Evolutionary conservation across 2,888 invertebrate species (phyloP), one percentile per base, ranked within the genome.

Genomic region (Chloromyia formosa): DNA sequence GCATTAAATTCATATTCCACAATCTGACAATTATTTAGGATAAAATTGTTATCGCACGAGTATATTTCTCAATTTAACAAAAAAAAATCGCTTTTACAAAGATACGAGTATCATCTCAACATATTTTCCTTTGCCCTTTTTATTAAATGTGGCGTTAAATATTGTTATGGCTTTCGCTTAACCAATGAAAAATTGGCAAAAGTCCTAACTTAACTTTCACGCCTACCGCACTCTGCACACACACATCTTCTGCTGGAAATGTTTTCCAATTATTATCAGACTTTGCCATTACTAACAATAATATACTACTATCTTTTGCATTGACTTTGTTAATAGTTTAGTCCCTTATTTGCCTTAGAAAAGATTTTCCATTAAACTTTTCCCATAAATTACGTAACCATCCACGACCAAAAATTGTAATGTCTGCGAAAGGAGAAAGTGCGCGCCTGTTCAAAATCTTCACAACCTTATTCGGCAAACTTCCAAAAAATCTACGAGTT

Each of bases 301-400:
- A 49, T 49, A 49, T 49, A 49, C 49, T 49, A 49, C 12, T 3
- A 49, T 49, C 49, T 49, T 49, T 27, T 27, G 14, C 56, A 56
- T 22, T 56, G 56, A 56, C 56, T 56, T 56, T 49, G 49, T 49
- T 49, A 49, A 49, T 49, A 49, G 49, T 49, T 49, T 49, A 49
- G 49, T 12, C 49, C 49, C 49, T 49, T 49, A 49, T 49, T 49
- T 49, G 49, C 49, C 49, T 49, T 49, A 49, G 49, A 49, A 49
- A 49, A 14, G 14, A 62, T 62, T 62, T 62, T 62, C 62, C 27
- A 62, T 62, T 62, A n/a, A 40, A 62, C 62, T 62, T 62, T 62
- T 40, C 40, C 62, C 62, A 62, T 62, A 62, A 62, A 22, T 20
- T 23, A 14, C 49, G 4, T 49, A 49, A 49, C 2, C 49, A 49